Percentiles rank a stretch among this genome's conserved stretches.
Evolutionary conservation across 2,888 invertebrate species (phyloP).

Genomic region (Laothoe populi): DNA sequence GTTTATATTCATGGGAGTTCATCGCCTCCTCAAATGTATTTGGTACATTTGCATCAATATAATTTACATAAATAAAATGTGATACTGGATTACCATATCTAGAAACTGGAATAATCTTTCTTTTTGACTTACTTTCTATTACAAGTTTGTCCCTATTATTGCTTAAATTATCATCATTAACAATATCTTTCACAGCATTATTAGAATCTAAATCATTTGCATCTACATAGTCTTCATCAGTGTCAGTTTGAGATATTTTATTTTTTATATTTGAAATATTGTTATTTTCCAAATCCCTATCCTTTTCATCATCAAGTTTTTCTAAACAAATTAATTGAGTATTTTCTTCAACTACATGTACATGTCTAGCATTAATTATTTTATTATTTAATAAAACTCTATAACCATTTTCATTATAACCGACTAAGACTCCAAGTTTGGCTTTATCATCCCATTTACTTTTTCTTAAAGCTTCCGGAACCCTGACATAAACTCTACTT

Average conservation of each 20-base stretch:
- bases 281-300: not conserved
- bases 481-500: conserved; percentile 44
- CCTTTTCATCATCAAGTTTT: conserved; percentile 20
- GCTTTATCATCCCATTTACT: conserved; percentile 44
- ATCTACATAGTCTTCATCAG: not conserved
- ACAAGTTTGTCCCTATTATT: no score
- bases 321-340: conserved; percentile 36
- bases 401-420: conserved; percentile 45
- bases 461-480: conserved; percentile 42
- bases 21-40: no score
- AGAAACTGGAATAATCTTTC: no score
- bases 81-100: no score
- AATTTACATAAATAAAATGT: no score
- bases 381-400: conserved; percentile 42
- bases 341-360: conserved; percentile 43
- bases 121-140: no score
- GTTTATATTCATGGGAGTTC: no score
- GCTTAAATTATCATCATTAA: no score
- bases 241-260: no score
- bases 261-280: no score
- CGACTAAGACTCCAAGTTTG: conserved; percentile 42
- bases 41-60: no score
- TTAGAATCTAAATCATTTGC: not conserved
- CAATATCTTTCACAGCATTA: no score
- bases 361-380: conserved; percentile 42